Conservation (phyloP, 2,888 invertebrate genomes). For the Brenthis hecate region DNA sequence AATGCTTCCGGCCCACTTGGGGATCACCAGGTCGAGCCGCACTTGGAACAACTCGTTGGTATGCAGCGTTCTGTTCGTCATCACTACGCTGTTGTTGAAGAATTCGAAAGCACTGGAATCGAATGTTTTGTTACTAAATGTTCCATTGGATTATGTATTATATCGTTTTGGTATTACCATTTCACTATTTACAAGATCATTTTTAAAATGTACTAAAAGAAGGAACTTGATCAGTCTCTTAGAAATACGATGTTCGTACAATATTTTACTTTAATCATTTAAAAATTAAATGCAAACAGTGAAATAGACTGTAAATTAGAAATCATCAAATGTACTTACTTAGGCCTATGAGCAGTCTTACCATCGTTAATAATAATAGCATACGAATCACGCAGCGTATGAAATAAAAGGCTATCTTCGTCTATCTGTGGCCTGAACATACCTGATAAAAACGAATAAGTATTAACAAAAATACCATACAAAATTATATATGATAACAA, state of each 20-base stretch:
- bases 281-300: background rate
- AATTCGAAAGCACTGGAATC: conserved; percentile 89
- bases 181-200: background rate
- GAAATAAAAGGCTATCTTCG: conserved; percentile 91
- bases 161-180: background rate
- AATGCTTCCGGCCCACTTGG: conserved; percentile 97
- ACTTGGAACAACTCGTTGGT: conserved; percentile 97
- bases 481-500: background rate
- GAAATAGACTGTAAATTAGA: background rate
- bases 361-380: conserved; percentile 95
- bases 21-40: conserved; percentile 93
- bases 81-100: conserved; percentile 96
- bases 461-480: background rate
- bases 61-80: conserved; percentile 92
- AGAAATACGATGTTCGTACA: no score
- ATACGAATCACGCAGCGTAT: conserved; percentile 95
- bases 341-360: conserved; percentile 94
- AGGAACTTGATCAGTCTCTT: no score
- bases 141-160: conserved; percentile 56
- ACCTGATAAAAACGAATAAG: conserved; percentile 44
- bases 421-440: conserved; percentile 61
- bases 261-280: background rate
- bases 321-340: conserved; percentile 82
- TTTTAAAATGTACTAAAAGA: no score
- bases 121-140: background rate